These are phyloP conservation scores for Eristalis arbustorum DNA, from an alignment of 2,888 invertebrate species.

Conservation along the genomic window DNA sequence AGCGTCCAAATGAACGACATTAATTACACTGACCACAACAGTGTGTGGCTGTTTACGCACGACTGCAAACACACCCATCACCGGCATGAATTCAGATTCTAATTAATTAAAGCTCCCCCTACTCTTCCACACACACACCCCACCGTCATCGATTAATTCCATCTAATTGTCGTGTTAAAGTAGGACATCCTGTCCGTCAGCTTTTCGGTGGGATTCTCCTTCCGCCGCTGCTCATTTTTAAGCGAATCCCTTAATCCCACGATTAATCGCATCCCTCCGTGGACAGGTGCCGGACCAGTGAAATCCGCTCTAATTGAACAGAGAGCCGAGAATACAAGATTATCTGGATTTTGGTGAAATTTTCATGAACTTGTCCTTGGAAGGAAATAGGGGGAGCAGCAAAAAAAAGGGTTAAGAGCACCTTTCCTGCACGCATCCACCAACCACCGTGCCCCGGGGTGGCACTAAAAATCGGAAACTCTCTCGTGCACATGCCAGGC, in stretches of 20 bases:
- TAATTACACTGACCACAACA: neutral
- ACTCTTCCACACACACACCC: neutral
- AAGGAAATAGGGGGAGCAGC: neutral
- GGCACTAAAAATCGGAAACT: conserved; percentile 41
- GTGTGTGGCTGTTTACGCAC: neutral
- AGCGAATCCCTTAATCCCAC: conserved; percentile 21
- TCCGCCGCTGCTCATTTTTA: neutral
- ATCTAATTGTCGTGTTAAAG: conserved; percentile 55
- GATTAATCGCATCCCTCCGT: neutral
- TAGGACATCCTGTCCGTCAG: conserved; percentile 36
- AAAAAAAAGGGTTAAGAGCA: conserved; percentile 8
- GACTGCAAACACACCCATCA: neutral
- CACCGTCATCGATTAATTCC: conserved; percentile 38
- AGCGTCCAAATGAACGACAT: neutral
- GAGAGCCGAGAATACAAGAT: conserved; percentile 1
- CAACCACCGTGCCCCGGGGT: neutral
- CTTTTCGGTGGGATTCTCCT: no score
- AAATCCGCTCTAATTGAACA: neutral
- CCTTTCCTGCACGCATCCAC: neutral
- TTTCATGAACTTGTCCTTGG: conserved; percentile 52
- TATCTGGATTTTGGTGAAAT: conserved; percentile 9
- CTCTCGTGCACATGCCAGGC: conserved; percentile 20
- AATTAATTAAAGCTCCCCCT: conserved; percentile 53
- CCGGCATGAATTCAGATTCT: conserved; percentile 12
- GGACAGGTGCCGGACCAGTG: neutral